Conservation (phyloP, 2,888 invertebrate genomes). For the Reticulitermes lucifugus region DNA sequence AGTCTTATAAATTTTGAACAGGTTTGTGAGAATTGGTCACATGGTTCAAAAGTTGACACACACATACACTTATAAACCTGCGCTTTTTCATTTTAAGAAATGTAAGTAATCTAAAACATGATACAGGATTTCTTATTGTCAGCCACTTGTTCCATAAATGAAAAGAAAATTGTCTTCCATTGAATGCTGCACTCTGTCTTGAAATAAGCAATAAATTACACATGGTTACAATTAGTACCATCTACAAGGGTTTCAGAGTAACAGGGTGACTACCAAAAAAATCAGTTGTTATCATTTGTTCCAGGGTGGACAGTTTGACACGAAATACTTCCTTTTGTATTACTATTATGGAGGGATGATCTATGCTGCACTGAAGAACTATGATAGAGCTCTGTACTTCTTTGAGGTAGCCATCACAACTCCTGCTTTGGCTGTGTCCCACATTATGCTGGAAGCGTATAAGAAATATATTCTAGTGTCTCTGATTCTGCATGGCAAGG, state of each 20-base stretch:
- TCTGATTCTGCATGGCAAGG: slow-evolving; percentile 91
- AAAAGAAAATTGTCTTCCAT: neutral
- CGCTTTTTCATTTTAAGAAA: too few species aligned
- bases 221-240: neutral
- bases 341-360: slow-evolving; percentile 99
- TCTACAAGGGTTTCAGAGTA: too few species aligned
- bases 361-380: slow-evolving; percentile 92
- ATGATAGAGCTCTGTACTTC: slow-evolving; percentile 92
- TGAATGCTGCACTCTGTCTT: neutral
- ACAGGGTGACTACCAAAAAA: too few species aligned
- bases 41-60: too few species aligned
- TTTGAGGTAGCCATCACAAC: slow-evolving; percentile 96
- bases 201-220: neutral
- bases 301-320: slow-evolving; percentile 83
- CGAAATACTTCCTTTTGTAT: slow-evolving; percentile 91
- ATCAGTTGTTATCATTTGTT: slow-evolving; percentile 58
- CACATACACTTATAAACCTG: too few species aligned
- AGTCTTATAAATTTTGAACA: too few species aligned
- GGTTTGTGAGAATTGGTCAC: too few species aligned
- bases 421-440: slow-evolving; percentile 94
- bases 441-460: slow-evolving; percentile 97
- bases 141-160: neutral
- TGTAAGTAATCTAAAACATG: too few species aligned
- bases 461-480: slow-evolving; percentile 96
- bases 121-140: too few species aligned